Evolutionary conservation across 1,140 invertebrate genomes (phyloP), one percentile per base, ranked within the genome.

Genomic region (Drosophila varians): DNA sequence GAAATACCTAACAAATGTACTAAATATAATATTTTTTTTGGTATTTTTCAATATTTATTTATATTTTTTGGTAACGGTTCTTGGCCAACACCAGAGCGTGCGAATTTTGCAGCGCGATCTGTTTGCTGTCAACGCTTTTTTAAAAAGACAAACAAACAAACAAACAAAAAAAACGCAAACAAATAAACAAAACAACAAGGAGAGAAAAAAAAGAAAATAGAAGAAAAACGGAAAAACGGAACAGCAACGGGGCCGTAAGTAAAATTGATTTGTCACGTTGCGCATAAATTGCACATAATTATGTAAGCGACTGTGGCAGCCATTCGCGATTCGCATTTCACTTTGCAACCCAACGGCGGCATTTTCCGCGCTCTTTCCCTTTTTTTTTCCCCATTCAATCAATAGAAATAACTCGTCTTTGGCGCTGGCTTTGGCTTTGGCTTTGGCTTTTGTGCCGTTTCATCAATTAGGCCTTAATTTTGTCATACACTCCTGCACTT

Each of bases 231-330:
- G 48, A 36, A 47, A 64, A 65, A 49, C 57, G 42, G 57, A 65
- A 49, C 57, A 28, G 57, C 57, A 62, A 62, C 58, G 42, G 23
- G 58, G 36, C 46, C 62, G 77, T 53, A 70, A 74, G 55, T 57
- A 72, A 89, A 89, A 89, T 89, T 89, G 86, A 89, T 89, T 89
- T 89, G 87, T 89, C 86, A 89, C 86, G 86, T 72, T 82, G 80
- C 75, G 74, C 87, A 89, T 89, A 89, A 89, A 89, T 89, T 89
- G 84, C 84, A 83, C 74, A 87, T 87, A 68, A 68, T 68, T 68
- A 68, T 66, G 64, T 68, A 79, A 79, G 70, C 70, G 74, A 55
- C 61, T 55, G 72, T 73, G 61, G 72, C 54, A 12, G n/a, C n/a
- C n/a, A 31, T 61, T 57, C 69, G 56, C 28, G 56, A 38, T 12